A percentile compares a stretch with the other conserved stretches of the same genome.
These are phyloP conservation scores for Mamestra configurata DNA, from an alignment of 1,140 invertebrate genomes.

Conservation along the genomic window DNA sequence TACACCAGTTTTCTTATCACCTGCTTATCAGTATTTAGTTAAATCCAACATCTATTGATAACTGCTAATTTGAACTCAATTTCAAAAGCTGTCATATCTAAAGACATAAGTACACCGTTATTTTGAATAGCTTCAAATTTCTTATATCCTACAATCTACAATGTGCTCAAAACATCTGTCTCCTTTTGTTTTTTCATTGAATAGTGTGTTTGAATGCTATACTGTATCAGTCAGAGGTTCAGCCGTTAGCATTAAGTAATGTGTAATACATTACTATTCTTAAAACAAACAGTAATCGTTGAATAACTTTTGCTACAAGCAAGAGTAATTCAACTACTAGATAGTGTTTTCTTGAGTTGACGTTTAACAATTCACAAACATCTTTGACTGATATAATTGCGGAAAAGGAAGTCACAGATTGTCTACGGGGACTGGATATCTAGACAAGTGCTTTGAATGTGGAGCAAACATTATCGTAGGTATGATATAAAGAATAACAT, in stretches of 20 bases:
- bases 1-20: conserved; percentile 54
- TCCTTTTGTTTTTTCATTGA: conserved; percentile 48
- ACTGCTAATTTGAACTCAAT: conserved; percentile 45
- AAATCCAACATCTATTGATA: conserved; percentile 61
- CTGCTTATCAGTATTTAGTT: conserved; percentile 74
- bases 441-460: conserved; percentile 10
- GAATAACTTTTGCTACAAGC: neutral
- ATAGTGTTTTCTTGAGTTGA: conserved; percentile 3
- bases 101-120: no score
- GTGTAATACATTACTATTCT: neutral
- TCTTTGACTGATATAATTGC: conserved; percentile 60
- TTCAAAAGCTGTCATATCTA: neutral
- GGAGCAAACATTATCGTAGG: neutral
- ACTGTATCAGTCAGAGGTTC: neutral
- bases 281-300: conserved; percentile 1
- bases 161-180: conserved; percentile 41
- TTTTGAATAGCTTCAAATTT: no score
- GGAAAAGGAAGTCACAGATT: conserved; percentile 74
- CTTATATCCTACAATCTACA: neutral
- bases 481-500: neutral
- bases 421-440: neutral
- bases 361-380: neutral
- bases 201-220: conserved; percentile 39
- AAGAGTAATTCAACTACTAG: no score
- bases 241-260: neutral